These are phyloP conservation scores for Rhynchopsitta pachyrhyncha DNA, from an alignment of 2,113 vertebrate species.

Conservation along the genomic window DNA sequence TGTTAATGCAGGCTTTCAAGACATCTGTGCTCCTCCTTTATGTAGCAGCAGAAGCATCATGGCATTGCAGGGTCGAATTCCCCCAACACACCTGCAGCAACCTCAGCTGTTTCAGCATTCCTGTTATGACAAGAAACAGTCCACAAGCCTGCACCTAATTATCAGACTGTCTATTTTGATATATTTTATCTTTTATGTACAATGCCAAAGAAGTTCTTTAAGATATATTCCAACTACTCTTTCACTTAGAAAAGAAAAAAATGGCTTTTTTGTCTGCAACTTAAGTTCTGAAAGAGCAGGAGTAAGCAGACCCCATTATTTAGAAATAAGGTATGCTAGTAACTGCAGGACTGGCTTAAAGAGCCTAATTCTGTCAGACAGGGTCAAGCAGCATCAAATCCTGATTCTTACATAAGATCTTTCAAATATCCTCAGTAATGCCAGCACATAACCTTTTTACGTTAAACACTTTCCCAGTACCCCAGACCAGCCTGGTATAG, in stretches of 20 bases:
- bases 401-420: conserved; percentile 19
- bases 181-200: conserved; percentile 36
- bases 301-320: neutral
- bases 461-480: neutral
- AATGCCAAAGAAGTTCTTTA: conserved; percentile 26
- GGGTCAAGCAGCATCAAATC: conserved; percentile 47
- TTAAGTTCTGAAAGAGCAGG: neutral
- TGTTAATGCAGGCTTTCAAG: neutral
- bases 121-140: conserved; percentile 44
- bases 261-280: neutral
- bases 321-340: neutral
- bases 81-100: conserved; percentile 55
- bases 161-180: conserved; percentile 41
- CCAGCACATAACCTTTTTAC: conserved; percentile 1
- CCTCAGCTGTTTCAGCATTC: conserved; percentile 26
- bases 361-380: conserved; percentile 9
- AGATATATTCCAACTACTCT: neutral
- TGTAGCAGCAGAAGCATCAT: neutral
- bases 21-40: conserved; percentile 5
- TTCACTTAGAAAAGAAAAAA: neutral
- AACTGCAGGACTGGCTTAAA: conserved; percentile 4
- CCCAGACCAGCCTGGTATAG: neutral
- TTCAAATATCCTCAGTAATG: conserved; percentile 27
- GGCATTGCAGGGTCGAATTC: neutral
- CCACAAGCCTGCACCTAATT: conserved; percentile 52